Base-by-base conservation (phyloP, 1,140 invertebrate species). In the Nomia melanderi region DNA sequence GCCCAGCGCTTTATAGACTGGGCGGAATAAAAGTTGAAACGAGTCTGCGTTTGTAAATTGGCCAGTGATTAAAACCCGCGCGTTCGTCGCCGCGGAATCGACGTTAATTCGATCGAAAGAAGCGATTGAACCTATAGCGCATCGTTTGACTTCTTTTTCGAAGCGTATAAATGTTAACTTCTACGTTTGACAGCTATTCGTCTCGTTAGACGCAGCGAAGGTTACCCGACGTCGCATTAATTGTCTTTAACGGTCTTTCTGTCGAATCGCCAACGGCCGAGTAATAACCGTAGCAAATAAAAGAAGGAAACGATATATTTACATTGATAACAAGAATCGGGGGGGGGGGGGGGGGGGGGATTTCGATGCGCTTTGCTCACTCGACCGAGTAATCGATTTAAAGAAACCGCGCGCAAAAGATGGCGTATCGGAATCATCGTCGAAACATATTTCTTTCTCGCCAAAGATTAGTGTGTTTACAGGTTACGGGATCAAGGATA, bases 241-340 rank as follows among this genome's bases (percentile, higher is more conserved):
- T 78, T 65, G 50, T 59, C 36, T 31, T 59, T 20, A 6, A 6
- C 33, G 39, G 41, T n/a, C 23, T 74, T 65, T 66, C 50, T 12
- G 57, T 74, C 41, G n/a, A 39, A 50, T 74, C 44, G 27, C 14
- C 57, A 78, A 78, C 54, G 77, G 75, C 63, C 11, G n/a, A n/a
- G n/a, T n/a, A n/a, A n/a, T n/a, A n/a, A n/a, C n/a, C n/a, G n/a
- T n/a, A n/a, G n/a, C n/a, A n/a, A 17, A 20, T 3, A 57, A 31
- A 31, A 20, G 14, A 56, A 29, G 25, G 11, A 0, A 23, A 1
- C 3, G 9, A 17, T 12, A 44, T n/a, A 50, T 23, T 6, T 8
- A 50, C 20, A 8, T 50, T 50, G 6, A 8, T 7, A 17, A 2
- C 14, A 41, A 17, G 1, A n/a, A 47, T 20, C 2, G 7, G 44